These are phyloP conservation scores for Bothrops jararaca DNA, from an alignment of 2,113 vertebrate species.

Conservation along the genomic window DNA sequence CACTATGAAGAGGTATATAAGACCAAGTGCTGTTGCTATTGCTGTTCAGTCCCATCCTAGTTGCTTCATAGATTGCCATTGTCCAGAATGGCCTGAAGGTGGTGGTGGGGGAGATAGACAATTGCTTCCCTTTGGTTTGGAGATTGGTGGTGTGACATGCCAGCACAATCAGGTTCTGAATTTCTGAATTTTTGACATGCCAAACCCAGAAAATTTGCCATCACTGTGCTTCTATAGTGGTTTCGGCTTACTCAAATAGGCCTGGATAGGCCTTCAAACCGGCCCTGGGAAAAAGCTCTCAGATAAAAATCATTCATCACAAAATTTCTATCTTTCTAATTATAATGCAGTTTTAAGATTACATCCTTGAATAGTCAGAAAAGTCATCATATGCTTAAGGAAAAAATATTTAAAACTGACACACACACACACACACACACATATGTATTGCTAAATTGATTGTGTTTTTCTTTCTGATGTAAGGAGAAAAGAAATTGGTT, in stretches of 20 bases:
- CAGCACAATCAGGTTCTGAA: not conserved
- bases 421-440: accelerated
- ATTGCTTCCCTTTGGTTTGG: not conserved
- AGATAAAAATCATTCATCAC: accelerated
- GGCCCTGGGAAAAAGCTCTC: not conserved
- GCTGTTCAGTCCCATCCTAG: not conserved
- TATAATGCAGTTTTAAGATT: not conserved
- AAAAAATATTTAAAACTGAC: accelerated
- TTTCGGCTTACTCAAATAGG: not conserved
- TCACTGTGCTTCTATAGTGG: not conserved
- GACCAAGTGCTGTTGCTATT: not conserved
- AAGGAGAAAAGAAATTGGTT: not conserved
- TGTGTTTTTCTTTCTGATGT: not conserved
- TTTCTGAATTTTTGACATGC: not conserved
- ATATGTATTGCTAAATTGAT: not conserved
- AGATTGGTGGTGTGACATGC: not conserved
- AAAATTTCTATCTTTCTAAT: not conserved
- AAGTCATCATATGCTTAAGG: not conserved
- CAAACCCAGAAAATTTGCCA: not conserved
- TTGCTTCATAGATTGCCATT: not conserved
- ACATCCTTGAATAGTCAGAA: not conserved
- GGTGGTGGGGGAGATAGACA: not conserved
- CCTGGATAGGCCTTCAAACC: not conserved
- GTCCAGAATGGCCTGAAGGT: not conserved
- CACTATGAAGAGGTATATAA: not conserved